Evolutionary conservation across 2,888 invertebrate genomes (phyloP).

Genomic region (Luperina nickerlii): DNA sequence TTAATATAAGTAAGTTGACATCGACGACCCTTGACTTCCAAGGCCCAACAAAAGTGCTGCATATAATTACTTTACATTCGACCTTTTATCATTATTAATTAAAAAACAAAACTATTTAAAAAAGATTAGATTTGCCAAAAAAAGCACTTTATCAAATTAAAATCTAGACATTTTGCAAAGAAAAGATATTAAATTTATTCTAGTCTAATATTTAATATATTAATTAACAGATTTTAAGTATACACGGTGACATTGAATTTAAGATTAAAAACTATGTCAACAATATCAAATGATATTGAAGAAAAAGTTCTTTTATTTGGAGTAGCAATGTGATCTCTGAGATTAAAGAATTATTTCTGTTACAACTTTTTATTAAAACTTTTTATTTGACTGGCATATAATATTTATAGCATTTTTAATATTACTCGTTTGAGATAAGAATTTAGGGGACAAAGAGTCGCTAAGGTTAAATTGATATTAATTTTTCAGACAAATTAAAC

Average conservation of each 20-base stretch:
- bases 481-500: slow-evolving; percentile 25
- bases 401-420: slow-evolving; percentile 10
- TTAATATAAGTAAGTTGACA: not conserved
- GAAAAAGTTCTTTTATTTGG: slow-evolving; percentile 37
- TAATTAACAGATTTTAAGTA: not conserved
- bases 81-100: not conserved
- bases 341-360: slow-evolving; percentile 30
- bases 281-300: slow-evolving; percentile 22
- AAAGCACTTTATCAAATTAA: slow-evolving; percentile 29
- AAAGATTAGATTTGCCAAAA: not conserved
- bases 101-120: slow-evolving; percentile 13
- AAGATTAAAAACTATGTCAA: slow-evolving; percentile 26
- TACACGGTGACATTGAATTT: slow-evolving; percentile 12
- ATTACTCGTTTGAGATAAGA: slow-evolving; percentile 1
- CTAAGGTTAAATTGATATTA: slow-evolving; percentile 22
- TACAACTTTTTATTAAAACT: slow-evolving; percentile 40
- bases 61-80: not conserved
- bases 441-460: not conserved
- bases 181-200: slow-evolving; percentile 11
- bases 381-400: slow-evolving; percentile 11
- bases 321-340: slow-evolving; percentile 12
- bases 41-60: not conserved
- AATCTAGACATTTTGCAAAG: slow-evolving; percentile 18
- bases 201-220: not conserved
- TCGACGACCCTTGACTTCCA: not conserved